Evolutionary conservation across 2,888 invertebrate species (phyloP), one percentile per base, ranked within the genome.

Genomic region (Dasypogon diadema): DNA sequence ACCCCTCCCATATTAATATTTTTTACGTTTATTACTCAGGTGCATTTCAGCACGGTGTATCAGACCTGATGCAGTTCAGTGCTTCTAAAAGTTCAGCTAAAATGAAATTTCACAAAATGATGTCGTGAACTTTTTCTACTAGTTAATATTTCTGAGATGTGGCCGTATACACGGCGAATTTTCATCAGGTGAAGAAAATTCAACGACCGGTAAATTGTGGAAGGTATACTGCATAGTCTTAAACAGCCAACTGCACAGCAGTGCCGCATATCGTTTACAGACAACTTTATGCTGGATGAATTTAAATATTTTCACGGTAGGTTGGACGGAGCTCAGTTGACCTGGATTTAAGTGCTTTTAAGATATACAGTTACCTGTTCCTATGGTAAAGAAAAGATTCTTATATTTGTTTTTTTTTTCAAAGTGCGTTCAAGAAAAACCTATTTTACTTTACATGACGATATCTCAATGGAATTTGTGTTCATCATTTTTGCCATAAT

Each of bases 301-400:
- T 60, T 60, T 60, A 60, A 60, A 60, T 37, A 60, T 60, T 60
- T 60, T 60, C 60, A 60, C 60, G 60, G 60, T 42, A 37, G 18
- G 18, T 60, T 60, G 60, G 21, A 37, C 60, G 37, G 37, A 42
- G 34, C 37, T 60, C 37, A 60, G 60, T 5, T 60, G 60, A 60
- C 60, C 60, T 60, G 60, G 34, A 26, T 60, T 60, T 22, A 60
- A 60, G 60, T 60, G 18, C 37, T 37, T 42, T 12, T 42, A 3
- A 42, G 42, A 42, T 42, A 42, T 42, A 42, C 42, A 42, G 42
- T 42, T 42, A 42, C 42, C n/a, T 42, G 3, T 30, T 30, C 30
- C 30, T 5, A 5, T 30, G 3, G 30, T 30, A 30, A 30, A 30
- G 30, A 30, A 30, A n/a, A n/a, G 3, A 30, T 30, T 30, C 30